Percentiles rank a stretch among this genome's conserved stretches.
These are phyloP conservation scores for Carassius carassius DNA, from an alignment of 2,113 vertebrate species.

Conservation along the genomic window DNA sequence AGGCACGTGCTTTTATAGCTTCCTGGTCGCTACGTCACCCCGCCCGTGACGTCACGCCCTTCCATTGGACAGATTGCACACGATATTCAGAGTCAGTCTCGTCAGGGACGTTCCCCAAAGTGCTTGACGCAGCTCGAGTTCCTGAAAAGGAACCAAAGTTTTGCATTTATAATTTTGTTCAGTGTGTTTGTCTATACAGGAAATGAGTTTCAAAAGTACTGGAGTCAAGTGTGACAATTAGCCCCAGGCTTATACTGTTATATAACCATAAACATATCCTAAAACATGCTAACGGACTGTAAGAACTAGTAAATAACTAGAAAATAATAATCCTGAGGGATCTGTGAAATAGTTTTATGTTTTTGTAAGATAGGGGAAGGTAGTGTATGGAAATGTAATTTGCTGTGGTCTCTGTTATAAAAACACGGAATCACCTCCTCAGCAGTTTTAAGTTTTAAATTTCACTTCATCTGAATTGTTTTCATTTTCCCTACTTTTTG, in stretches of 20 bases:
- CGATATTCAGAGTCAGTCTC: too few relatives aligned
- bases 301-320: background rate
- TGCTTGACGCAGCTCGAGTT: too few relatives aligned
- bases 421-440: background rate
- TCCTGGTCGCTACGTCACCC: too few relatives aligned
- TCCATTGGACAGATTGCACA: too few relatives aligned
- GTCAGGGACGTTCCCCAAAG: too few relatives aligned
- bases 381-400: background rate
- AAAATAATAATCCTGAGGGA: background rate
- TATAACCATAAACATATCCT: background rate
- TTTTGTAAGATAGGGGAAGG: background rate
- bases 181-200: too few relatives aligned
- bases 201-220: too few relatives aligned
- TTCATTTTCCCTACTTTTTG: background rate
- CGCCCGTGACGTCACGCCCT: too few relatives aligned
- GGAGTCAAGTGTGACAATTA: background rate
- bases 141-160: too few relatives aligned
- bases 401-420: background rate
- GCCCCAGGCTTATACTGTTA: background rate
- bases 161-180: too few relatives aligned
- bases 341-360: background rate
- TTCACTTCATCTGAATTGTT: slow-evolving; percentile 2
- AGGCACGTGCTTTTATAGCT: too few relatives aligned
- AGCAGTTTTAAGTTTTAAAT: background rate
- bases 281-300: background rate